phyloP scores from a whole-genome alignment of 2,797 vertebrate species.

The Eulemur mongoz region DNA sequence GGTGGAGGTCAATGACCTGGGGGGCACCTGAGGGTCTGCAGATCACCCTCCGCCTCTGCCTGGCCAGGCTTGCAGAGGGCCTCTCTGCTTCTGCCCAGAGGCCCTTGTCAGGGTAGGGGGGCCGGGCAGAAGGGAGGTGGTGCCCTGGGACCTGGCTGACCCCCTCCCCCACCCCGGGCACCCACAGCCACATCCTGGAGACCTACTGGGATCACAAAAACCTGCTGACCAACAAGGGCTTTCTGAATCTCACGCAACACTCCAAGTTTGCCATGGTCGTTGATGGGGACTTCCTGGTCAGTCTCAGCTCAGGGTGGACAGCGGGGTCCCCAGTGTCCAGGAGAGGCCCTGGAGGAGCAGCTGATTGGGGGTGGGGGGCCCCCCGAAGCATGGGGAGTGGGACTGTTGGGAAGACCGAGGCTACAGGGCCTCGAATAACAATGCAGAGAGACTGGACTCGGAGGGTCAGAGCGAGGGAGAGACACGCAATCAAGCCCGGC shows the following conservation, averaged over 20 bases:
- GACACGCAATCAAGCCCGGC: background rate
- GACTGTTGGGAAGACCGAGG: background rate
- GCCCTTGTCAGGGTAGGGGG: background rate
- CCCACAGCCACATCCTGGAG: constrained; percentile 80
- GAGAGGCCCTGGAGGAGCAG: background rate
- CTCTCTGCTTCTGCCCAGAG: background rate
- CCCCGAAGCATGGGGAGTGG: background rate
- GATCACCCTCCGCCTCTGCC: too few relatives aligned
- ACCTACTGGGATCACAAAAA: constrained; percentile 67
- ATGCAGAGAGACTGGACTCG: background rate
- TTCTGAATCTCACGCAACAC: background rate
- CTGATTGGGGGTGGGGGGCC: accelerated
- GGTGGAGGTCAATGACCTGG: background rate
- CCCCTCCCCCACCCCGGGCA: accelerated
- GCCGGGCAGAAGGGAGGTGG: background rate
- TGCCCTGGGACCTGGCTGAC: background rate
- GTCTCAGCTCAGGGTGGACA: background rate
- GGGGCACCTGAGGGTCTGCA: background rate
- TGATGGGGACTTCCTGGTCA: constrained; percentile 85
- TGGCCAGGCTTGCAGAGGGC: too few relatives aligned
- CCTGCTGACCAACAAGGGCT: accelerated
- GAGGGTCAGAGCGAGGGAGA: background rate
- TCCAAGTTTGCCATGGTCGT: constrained; percentile 82
- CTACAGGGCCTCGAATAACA: background rate
- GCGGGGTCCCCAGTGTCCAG: accelerated